phyloP scores from a whole-genome alignment of 2,113 vertebrate genomes.

The Montifringilla adamsi region DNA sequence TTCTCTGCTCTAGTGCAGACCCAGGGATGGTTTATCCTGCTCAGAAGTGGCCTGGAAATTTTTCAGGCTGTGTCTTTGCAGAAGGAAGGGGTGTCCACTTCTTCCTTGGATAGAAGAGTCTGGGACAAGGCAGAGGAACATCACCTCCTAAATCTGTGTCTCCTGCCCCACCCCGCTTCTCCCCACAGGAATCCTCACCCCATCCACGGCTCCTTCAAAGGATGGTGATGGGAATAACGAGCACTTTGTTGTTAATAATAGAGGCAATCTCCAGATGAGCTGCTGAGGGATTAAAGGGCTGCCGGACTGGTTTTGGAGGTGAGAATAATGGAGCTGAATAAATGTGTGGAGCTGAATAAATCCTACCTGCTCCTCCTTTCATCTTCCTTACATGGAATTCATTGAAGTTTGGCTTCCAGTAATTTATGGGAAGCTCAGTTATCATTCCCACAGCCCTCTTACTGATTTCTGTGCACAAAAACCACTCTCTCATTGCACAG shows the following conservation, averaged over 20 bases:
- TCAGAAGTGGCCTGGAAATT: neutral
- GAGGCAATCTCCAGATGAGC: neutral
- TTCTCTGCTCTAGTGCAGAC: neutral
- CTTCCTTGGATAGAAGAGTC: neutral
- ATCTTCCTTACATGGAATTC: neutral
- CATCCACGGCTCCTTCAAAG: neutral
- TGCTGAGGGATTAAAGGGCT: slow-evolving; percentile 1
- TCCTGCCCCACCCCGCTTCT: neutral
- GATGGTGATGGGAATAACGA: neutral
- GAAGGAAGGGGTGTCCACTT: neutral
- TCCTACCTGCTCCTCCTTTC: neutral
- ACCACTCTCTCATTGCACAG: neutral
- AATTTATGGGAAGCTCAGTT: neutral
- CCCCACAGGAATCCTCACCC: neutral
- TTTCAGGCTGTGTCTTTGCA: neutral
- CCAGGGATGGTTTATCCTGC: neutral
- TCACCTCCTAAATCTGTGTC: neutral
- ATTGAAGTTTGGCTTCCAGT: neutral
- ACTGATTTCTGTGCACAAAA: neutral
- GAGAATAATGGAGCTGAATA: neutral
- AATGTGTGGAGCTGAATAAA: neutral
- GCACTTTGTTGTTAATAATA: neutral
- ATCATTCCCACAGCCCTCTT: neutral
- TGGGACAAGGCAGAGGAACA: neutral
- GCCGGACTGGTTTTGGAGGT: neutral